Evolutionary conservation across 2,888 invertebrate genomes (phyloP), one percentile per base, ranked within the genome.

Genomic region (Apamea anceps): DNA sequence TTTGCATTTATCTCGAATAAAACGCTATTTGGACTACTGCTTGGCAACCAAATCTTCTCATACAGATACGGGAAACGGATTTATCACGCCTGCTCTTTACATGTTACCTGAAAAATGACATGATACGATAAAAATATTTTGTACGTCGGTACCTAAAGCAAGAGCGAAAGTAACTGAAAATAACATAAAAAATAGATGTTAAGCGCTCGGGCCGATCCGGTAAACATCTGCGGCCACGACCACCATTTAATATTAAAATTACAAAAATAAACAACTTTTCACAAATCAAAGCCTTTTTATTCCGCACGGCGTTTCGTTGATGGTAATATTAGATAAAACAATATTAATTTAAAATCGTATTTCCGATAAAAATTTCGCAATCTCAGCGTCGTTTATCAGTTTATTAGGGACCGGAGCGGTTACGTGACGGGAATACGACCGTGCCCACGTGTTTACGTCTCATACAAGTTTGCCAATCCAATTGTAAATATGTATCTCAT

Each of bases 271-370:
- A 87, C 65, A 76, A 62, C 70, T 21, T 45, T 68, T 37, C 63
- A 62, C 63, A 76, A 85, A 73, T 81, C 77, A 76, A 79, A 79
- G 73, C 67, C 28, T 65, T 75, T 81, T 88, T 84, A 85, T 88
- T 87, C 84, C 76, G 77, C 78, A 51, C 79, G 87, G 80, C 73
- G 78, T 81, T 68, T 81, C 79, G 72, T 72, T 45, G 78, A 88
- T 84, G 74, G 79, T 77, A 82, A 83, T 85, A 88, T 88, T 88
- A 82, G 84, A 88, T 88, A 85, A 82, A 87, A 80, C 72, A 87
- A 89, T 88, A 89, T 88, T 89, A 88, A 88, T 88, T 89, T 89
- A 80, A 89, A 85, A 85, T 84, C 87, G 81, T 81, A 89, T 89
- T 88, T 81, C 77, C 81, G 82, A 88, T 84, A 85, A 89, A 87